Evolutionary conservation across 2,797 vertebrate species (phyloP).

Genomic region (Parauchenoglanis punctatus): DNA sequence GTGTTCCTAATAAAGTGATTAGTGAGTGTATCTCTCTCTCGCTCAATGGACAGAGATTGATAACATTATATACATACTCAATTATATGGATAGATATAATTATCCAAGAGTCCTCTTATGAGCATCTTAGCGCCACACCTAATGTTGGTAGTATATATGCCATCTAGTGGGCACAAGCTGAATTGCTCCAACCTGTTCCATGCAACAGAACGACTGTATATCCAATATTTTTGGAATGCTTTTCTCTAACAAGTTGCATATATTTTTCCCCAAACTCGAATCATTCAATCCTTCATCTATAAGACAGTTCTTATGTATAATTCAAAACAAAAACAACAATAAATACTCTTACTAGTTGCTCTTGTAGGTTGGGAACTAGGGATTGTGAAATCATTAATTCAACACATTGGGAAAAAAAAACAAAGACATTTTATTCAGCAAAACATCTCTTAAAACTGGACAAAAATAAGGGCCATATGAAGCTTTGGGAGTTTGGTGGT

Average conservation of each 20-base stretch:
- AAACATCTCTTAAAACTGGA: constrained; percentile 63
- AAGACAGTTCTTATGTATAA: neutral
- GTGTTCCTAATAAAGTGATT: neutral
- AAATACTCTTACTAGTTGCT: too few species aligned
- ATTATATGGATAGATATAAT: neutral
- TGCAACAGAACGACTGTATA: neutral
- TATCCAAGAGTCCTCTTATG: neutral
- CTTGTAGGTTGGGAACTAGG: neutral
- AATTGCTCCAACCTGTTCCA: neutral
- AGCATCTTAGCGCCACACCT: neutral
- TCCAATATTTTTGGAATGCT: neutral
- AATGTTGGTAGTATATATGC: neutral
- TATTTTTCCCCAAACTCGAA: neutral
- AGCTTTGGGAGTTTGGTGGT: constrained; percentile 43
- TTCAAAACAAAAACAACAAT: neutral
- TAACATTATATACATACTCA: too few species aligned
- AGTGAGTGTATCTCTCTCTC: neutral
- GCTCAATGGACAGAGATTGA: neutral
- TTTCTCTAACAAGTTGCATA: neutral
- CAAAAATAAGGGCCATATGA: constrained; percentile 63
- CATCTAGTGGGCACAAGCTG: constrained; percentile 33
- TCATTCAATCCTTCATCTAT: neutral
- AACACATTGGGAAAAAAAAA: constrained; percentile 63
- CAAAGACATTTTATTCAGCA: constrained; percentile 70
- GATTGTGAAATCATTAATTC: constrained; percentile 26